These are phyloP conservation scores for Coleophora deauratella DNA, from an alignment of 2,888 invertebrate species.

Conservation along the genomic window DNA sequence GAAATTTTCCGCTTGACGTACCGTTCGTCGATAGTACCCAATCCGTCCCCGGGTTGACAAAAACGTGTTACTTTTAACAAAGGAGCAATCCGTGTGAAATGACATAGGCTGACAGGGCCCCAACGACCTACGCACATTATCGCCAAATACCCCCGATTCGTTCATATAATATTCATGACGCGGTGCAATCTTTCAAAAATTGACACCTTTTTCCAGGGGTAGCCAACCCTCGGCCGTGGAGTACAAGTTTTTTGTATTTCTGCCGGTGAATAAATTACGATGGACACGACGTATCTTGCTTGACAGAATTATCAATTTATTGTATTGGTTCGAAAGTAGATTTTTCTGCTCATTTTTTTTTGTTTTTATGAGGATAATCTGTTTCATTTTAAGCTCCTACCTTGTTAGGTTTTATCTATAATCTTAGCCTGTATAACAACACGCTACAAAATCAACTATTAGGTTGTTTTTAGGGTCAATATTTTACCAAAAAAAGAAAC, in stretches of 20 bases:
- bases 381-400: no score
- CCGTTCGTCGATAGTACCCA: background rate
- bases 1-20: conserved; percentile 10
- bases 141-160: conserved; percentile 69
- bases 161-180: conserved; percentile 74
- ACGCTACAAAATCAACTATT: no score
- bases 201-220: conserved; percentile 65
- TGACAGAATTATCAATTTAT: conserved; percentile 44
- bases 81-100: conserved; percentile 69
- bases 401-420: no score
- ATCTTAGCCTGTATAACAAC: no score
- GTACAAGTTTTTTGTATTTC: conserved; percentile 67
- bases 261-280: conserved; percentile 65
- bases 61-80: conserved; percentile 71
- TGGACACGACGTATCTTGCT: conserved; percentile 42
- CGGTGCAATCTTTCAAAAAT: conserved; percentile 73
- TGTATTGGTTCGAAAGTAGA: conserved; percentile 14
- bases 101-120: conserved; percentile 70
- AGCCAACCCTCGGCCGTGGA: conserved; percentile 36
- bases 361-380: no score
- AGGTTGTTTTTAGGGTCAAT: no score
- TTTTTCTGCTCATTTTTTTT: no score
- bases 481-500: no score
- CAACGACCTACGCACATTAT: conserved; percentile 66
- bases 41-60: conserved; percentile 37